These are phyloP conservation scores for Macrotis lagotis DNA, from an alignment of 2,113 vertebrate species.

Conservation along the genomic window DNA sequence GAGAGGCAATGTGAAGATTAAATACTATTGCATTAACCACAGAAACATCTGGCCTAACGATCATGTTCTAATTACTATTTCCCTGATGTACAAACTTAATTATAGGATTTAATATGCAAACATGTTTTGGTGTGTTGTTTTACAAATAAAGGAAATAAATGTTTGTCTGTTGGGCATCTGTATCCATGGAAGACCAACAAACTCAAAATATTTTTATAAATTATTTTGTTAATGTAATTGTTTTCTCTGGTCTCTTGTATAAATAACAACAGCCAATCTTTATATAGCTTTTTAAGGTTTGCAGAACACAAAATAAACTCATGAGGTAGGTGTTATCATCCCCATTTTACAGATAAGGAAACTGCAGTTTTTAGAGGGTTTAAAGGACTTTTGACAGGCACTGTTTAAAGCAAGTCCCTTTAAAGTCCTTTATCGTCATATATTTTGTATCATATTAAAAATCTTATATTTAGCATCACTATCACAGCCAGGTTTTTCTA, in stretches of 20 bases:
- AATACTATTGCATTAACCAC: background rate
- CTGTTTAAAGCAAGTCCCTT: too few species aligned
- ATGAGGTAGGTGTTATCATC: background rate
- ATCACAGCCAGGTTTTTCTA: background rate
- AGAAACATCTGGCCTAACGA: background rate
- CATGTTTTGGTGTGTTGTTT: constrained; percentile 9
- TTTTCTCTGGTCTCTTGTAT: constrained; percentile 20
- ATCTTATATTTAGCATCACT: background rate
- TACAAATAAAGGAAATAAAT: constrained; percentile 34
- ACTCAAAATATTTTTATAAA: constrained; percentile 19
- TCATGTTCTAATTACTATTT: constrained; percentile 47
- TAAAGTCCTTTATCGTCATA: background rate
- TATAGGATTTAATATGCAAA: constrained; percentile 39
- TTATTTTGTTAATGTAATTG: background rate
- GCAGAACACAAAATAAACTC: background rate
- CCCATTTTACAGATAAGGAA: background rate
- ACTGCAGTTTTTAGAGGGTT: background rate
- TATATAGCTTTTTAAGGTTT: background rate
- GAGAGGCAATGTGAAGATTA: constrained; percentile 37
- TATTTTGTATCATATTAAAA: background rate
- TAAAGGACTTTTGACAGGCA: too few species aligned
- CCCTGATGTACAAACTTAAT: constrained; percentile 27
- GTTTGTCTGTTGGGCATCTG: constrained; percentile 4
- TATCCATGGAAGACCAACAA: background rate
- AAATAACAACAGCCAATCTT: background rate